Evolutionary conservation across 2,797 vertebrate genomes (phyloP).

Genomic region (Crocodylus rhombifer): DNA sequence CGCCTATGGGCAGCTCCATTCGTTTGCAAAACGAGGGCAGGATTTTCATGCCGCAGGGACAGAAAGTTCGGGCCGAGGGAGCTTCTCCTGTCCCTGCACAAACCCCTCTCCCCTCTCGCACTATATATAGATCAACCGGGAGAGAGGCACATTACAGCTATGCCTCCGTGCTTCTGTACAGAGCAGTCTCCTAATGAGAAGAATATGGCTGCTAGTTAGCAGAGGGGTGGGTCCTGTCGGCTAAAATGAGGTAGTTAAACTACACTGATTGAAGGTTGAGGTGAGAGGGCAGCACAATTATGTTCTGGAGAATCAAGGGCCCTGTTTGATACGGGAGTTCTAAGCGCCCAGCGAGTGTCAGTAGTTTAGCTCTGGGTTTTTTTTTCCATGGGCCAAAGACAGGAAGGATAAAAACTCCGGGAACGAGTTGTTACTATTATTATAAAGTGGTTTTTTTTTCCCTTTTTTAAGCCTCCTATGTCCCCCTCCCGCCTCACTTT

Average conservation of each 20-base stretch:
- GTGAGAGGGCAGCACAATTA: conserved; percentile 98
- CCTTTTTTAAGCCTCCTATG: conserved; percentile 57
- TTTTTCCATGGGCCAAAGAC: conserved; percentile 81
- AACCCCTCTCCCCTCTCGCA: conserved; percentile 40
- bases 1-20: rapidly evolving
- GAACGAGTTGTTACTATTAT: conserved; percentile 86
- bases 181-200: conserved; percentile 89
- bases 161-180: conserved; percentile 63
- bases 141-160: conserved; percentile 55
- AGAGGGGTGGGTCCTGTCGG: conserved; percentile 90
- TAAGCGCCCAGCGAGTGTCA: conserved; percentile 91
- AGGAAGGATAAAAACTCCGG: conserved; percentile 84
- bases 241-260: conserved; percentile 86
- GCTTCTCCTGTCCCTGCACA: conserved; percentile 49
- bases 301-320: conserved; percentile 89
- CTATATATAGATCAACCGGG: conserved; percentile 53
- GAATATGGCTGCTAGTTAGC: conserved; percentile 92
- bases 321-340: conserved; percentile 94
- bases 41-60: neutral
- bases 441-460: conserved; percentile 76
- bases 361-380: conserved; percentile 82
- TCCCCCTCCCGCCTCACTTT: conserved; percentile 75
- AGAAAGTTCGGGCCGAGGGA: conserved; percentile 3
- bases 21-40: neutral
- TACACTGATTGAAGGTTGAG: conserved; percentile 91